Evolutionary conservation across 2,113 vertebrate species (phyloP), one percentile per base, ranked within the genome.

Genomic region (Muntiacus reevesi): DNA sequence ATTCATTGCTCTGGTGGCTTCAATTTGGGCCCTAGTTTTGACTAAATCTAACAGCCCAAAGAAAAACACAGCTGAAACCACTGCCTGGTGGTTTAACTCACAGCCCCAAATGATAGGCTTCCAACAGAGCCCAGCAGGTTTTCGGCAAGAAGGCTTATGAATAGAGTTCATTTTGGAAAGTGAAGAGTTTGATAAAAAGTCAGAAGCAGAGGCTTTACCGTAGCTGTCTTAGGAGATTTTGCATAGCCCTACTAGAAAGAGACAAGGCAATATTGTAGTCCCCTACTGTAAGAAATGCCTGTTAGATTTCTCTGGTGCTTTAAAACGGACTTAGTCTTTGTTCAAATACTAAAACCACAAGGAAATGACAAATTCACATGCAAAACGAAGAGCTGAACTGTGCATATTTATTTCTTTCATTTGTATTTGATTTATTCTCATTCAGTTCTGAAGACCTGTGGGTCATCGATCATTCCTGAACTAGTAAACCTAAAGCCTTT

Each of bases 41-140:
- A 95, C 90, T 93, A 85, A 92, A 85, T 92, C 87, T 92, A 87
- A 97, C n/a, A 71, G 27, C 71, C 43, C 55, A 95, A 90, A 96
- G 59, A 9, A 95, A 95, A 98, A 95, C 96, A 97, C 90, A 96
- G 88, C 97, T 95, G 95, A 98, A 97, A 96, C 59, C 94, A 94
- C 57, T 94, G 94, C 64, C 90, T 59, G 10, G 85, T 97, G 90
- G 92, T 87, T 92, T 83, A 79, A 84, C 74, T 89, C 54, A 89
- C 59, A 95, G 83, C 40, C 89, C 27, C 50, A 87, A 96, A 91
- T 95, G 87, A 92, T 11, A 95, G 87, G 55, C 55, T 23, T 95
- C 83, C 40, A 90, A 79, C 74, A 79, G 40, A 90, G 59, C 11
- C 40, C 25, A 57, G 50, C 84, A 86, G 74, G 33, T 62, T 94